A percentile compares a stretch with the other conserved stretches of the same genome.
Evolutionary conservation across 2,797 vertebrate species (phyloP).

Genomic region (Poeciliopsis presidionis): DNA sequence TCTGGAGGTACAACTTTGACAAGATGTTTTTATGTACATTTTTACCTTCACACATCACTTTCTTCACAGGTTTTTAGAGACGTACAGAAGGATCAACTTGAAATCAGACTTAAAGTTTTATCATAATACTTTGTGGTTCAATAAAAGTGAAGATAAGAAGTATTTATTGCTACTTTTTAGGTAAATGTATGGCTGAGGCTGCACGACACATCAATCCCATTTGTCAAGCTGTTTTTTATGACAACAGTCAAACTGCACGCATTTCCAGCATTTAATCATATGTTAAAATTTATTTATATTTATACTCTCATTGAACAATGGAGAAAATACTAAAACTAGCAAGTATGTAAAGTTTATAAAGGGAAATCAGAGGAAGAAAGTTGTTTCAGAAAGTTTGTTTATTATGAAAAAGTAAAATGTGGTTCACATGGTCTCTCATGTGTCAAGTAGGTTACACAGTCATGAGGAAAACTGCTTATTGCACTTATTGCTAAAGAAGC

Average conservation of each 20-base stretch:
- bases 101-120: neutral
- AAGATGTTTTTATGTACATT: neutral
- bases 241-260: too few relatives aligned
- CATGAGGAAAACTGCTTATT: neutral
- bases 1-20: slow-evolving; percentile 81
- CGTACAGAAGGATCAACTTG: neutral
- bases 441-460: neutral
- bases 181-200: too few relatives aligned
- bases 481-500: neutral
- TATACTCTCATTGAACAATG: too few relatives aligned
- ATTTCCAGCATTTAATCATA: too few relatives aligned
- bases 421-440: neutral
- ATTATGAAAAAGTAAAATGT: neutral
- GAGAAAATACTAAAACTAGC: too few relatives aligned
- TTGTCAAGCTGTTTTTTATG: too few relatives aligned
- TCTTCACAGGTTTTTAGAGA: neutral
- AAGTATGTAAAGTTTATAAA: neutral
- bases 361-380: neutral
- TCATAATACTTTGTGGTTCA: too few relatives aligned
- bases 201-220: too few relatives aligned
- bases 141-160: too few relatives aligned
- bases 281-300: too few relatives aligned
- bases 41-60: neutral
- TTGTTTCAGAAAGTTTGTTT: neutral
- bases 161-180: too few relatives aligned